A percentile compares a stretch with the other conserved stretches of the same genome.
phyloP scores from a whole-genome alignment of 2,797 vertebrate genomes.

The Chaunax sp. region DNA sequence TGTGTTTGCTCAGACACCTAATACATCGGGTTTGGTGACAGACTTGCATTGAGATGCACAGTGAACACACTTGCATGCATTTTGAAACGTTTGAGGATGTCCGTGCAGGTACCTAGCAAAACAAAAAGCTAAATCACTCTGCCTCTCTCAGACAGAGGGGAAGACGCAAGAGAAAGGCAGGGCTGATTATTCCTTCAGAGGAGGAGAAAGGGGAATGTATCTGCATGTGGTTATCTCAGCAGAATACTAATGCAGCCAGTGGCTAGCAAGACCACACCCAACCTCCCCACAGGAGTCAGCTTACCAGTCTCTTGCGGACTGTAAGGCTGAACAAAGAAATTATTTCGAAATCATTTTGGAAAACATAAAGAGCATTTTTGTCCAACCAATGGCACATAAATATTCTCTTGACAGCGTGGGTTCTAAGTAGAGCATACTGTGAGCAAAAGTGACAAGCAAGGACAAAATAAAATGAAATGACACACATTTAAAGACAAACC shows the following conservation, averaged over 20 bases:
- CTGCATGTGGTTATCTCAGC: slow-evolving; percentile 85
- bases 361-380: neutral
- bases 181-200: slow-evolving; percentile 89
- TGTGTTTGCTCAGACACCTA: slow-evolving; percentile 55
- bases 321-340: slow-evolving; percentile 29
- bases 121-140: slow-evolving; percentile 90
- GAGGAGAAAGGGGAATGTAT: slow-evolving; percentile 85
- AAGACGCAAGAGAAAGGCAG: slow-evolving; percentile 64
- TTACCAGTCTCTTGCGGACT: slow-evolving; percentile 38
- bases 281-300: slow-evolving; percentile 53
- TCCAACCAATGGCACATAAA: neutral
- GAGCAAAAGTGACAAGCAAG: slow-evolving; percentile 54
- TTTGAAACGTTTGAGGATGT: slow-evolving; percentile 53
- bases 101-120: slow-evolving; percentile 63
- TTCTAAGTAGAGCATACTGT: slow-evolving; percentile 22
- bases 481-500: slow-evolving; percentile 7
- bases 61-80: slow-evolving; percentile 35
- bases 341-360: slow-evolving; percentile 20
- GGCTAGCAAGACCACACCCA: slow-evolving; percentile 69
- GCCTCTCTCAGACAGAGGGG: slow-evolving; percentile 76
- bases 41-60: slow-evolving; percentile 45
- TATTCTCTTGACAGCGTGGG: slow-evolving; percentile 14
- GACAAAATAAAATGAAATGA: slow-evolving; percentile 49
- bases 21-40: slow-evolving; percentile 34
- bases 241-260: slow-evolving; percentile 88